A percentile compares a stretch with the other conserved stretches of the same genome.
Conservation (phyloP, 2,888 invertebrate genomes). For the Leucophenga montana region DNA sequence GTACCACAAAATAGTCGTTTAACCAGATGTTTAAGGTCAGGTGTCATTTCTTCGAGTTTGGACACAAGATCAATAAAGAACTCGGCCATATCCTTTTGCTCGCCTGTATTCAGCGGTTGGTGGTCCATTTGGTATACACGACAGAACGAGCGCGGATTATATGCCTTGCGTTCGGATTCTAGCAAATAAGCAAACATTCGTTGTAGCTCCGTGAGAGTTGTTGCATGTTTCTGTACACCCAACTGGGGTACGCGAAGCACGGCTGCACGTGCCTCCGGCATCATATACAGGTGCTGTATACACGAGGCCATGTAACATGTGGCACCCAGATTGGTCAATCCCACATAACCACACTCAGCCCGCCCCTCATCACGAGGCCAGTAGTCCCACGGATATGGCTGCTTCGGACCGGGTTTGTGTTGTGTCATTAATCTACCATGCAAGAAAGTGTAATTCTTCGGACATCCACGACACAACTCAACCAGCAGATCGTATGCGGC, state of each 20-base stretch:
- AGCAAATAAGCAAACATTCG: conserved; percentile 95
- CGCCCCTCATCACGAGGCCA: conserved; percentile 98
- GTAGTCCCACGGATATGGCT: conserved; percentile 96
- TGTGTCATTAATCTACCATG: conserved; percentile 89
- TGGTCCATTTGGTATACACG: conserved; percentile 98
- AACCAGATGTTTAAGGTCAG: conserved; percentile 89
- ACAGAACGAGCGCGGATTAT: conserved; percentile 95
- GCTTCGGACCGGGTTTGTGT: conserved; percentile 87
- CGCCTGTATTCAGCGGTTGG: conserved; percentile 94
- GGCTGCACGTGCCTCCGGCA: conserved; percentile 92
- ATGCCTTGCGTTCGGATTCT: conserved; percentile 95
- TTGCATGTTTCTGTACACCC: conserved; percentile 83
- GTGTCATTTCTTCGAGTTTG: conserved; percentile 96
- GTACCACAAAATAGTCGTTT: conserved; percentile 95
- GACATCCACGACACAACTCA: conserved; percentile 88
- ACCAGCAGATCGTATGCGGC: conserved; percentile 93
- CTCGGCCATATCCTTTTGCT: conserved; percentile 98
- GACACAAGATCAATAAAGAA: conserved; percentile 97
- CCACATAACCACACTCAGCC: conserved; percentile 95
- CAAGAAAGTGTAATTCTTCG: conserved; percentile 88
- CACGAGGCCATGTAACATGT: conserved; percentile 99
- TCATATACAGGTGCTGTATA: conserved; percentile 97
- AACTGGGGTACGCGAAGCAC: conserved; percentile 85
- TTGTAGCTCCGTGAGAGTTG: conserved; percentile 89
- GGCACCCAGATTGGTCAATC: conserved; percentile 94